Base-by-base conservation (phyloP, 2,797 vertebrate species). In the Muraenolepis orangiensis region DNA sequence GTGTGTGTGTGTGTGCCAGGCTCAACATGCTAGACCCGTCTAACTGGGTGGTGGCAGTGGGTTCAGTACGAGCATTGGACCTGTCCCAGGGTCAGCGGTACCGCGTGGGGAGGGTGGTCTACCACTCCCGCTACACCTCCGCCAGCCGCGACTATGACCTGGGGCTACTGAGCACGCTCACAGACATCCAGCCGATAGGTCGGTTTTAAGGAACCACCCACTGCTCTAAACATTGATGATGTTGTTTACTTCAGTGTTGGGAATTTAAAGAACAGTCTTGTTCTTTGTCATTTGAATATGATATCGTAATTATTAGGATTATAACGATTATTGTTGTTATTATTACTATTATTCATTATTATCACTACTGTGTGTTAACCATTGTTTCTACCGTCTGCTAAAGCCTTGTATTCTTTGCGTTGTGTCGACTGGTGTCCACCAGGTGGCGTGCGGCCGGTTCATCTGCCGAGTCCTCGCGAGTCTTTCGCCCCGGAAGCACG, bases 81-180 rank as follows among this genome's bases (percentile, higher is more conserved):
- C 42, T 0, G 11, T 86, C 82, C 70, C 26, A 26, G 46, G 92
- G 91, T 23, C 87, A 82, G 74, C 90, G 86, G 11, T 89, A 94
- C 85, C 81, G 87, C 66, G 88, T 85, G 0, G 81, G 87, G 40
- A 79, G 85, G 86, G 79, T 95, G 61, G 34, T 90, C 31, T 76
- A 82, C 69, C 93, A 95, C 73, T 93, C 93, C 0, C 30, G 6
- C 11, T 95, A 84, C 82, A 90, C 84, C 72, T 76, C 2, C 0
- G 7, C 69, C 31, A 90, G 78, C 83, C 92, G 92, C 6, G 94
- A 95, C 90, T 95, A 93, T 12, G 94, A 95, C 34, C 80, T 95
- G 64, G 92, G 92, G 12, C 88, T 95, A 28, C 80, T 95, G 80
- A 92, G 79, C 72, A 95, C 93, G 42, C 31, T 90, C 74, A 84